Evolutionary conservation across 2,797 vertebrate genomes (phyloP).

Genomic region (Anolis apletophallus): DNA sequence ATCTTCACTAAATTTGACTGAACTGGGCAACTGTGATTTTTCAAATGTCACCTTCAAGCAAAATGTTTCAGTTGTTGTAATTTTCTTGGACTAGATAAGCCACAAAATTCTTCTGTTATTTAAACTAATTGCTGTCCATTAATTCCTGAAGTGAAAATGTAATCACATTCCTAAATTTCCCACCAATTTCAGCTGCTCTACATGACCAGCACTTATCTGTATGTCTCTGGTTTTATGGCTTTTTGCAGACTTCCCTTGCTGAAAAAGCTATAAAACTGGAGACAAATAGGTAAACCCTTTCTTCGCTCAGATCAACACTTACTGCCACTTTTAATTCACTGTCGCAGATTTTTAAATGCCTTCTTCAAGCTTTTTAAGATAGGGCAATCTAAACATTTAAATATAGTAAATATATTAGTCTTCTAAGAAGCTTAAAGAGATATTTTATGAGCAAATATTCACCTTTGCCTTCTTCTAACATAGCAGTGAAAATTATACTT

Average conservation of each 20-base stretch:
- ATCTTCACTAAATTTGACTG: neutral
- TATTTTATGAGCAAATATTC: neutral
- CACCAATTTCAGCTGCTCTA: neutral
- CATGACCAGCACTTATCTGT: neutral
- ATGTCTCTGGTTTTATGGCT: neutral
- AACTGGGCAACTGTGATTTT: neutral
- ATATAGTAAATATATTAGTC: neutral
- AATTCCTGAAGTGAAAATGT: neutral
- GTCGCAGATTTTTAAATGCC: neutral
- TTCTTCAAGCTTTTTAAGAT: neutral
- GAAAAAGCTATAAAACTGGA: too few relatives aligned
- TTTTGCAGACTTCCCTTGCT: neutral
- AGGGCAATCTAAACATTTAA: neutral
- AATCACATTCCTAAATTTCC: neutral
- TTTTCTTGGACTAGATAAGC: neutral
- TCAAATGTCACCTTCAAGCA: too few relatives aligned
- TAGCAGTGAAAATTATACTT: neutral
- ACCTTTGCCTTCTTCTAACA: neutral
- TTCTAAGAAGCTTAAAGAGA: neutral
- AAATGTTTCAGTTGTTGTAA: conserved; percentile 7
- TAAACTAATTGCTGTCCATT: neutral
- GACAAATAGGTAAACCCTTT: neutral
- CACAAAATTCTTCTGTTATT: neutral
- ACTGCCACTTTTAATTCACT: neutral
- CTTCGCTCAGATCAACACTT: neutral